phyloP scores from a whole-genome alignment of 1,140 invertebrate genomes.

The Bombus balteatus region DNA sequence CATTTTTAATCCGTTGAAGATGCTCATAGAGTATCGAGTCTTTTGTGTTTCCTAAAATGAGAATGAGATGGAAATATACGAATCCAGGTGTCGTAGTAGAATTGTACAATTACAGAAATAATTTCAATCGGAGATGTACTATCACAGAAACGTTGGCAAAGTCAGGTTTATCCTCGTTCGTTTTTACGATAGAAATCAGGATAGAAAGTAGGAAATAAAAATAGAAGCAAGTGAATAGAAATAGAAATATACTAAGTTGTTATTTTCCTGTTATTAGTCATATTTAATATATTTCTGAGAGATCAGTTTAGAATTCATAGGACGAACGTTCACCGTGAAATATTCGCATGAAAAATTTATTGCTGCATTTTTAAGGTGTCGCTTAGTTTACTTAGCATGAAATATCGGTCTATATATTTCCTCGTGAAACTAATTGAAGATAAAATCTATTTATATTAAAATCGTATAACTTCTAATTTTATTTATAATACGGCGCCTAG shows the following conservation, averaged over 20 bases:
- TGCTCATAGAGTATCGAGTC: no score
- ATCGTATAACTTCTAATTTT: background rate
- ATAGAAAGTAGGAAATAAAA: background rate
- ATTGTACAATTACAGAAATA: no score
- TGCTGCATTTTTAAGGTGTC: background rate
- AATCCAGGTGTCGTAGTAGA: no score
- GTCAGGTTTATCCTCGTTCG: no score
- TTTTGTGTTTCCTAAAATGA: no score
- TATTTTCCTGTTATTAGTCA: background rate
- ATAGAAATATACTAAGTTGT: background rate
- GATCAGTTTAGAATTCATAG: background rate
- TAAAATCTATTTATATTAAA: constrained; percentile 14
- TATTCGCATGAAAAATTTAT: background rate
- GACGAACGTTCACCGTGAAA: background rate
- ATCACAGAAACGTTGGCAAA: no score
- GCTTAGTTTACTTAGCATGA: background rate
- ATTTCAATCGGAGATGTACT: no score
- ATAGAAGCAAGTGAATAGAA: background rate
- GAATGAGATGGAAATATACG: no score
- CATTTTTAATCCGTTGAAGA: no score
- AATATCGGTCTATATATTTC: background rate
- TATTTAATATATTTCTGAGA: background rate
- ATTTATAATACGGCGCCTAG: constrained; percentile 8
- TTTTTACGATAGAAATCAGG: no score
- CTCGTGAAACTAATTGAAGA: background rate